These are phyloP conservation scores for Macquaria australasica DNA, from an alignment of 2,113 vertebrate genomes.

Conservation along the genomic window DNA sequence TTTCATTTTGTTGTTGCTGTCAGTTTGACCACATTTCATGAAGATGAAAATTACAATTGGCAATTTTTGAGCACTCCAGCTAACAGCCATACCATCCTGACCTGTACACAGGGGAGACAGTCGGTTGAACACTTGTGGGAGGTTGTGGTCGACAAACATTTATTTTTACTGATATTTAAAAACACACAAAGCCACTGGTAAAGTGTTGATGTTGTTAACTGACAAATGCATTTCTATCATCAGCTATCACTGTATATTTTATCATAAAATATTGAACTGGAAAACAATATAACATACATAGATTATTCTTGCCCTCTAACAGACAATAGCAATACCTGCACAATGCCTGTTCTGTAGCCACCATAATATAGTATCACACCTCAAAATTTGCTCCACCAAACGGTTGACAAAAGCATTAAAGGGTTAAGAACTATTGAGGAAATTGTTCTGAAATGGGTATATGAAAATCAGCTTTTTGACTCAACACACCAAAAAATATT, in stretches of 20 bases:
- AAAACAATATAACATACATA: not conserved
- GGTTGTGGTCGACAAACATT: not conserved
- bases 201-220: not conserved
- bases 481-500: not conserved
- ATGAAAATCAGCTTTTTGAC: not conserved
- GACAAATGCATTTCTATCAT: not conserved
- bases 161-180: constrained; percentile 1
- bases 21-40: not conserved
- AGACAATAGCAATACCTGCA: too few species aligned
- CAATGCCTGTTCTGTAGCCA: too few species aligned
- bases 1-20: not conserved
- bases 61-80: not conserved
- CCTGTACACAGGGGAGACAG: not conserved
- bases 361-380: too few species aligned
- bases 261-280: not conserved
- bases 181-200: not conserved
- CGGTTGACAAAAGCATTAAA: too few species aligned
- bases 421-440: too few species aligned
- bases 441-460: too few species aligned
- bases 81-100: not conserved
- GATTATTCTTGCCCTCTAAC: too few species aligned
- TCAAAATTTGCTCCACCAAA: too few species aligned
- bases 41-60: not conserved
- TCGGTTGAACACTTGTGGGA: not conserved
- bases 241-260: not conserved